These are phyloP conservation scores for Spisula solida DNA, from an alignment of 2,888 invertebrate species.

Conservation along the genomic window DNA sequence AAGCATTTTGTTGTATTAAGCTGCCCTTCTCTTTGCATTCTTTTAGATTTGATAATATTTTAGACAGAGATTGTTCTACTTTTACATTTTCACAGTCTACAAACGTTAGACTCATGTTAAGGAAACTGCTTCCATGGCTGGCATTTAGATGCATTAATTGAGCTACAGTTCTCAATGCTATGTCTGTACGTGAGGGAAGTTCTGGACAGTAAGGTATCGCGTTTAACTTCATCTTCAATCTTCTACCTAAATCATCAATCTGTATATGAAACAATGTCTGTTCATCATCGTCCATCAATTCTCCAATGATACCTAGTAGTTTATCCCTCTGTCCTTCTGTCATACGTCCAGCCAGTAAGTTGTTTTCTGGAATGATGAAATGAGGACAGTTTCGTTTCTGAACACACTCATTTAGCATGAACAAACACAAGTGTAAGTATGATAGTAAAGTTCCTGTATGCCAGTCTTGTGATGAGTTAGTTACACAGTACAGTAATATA, in stretches of 20 bases:
- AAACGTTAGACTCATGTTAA: background rate
- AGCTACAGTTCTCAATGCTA: background rate
- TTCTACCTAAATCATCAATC: slow-evolving; percentile 3
- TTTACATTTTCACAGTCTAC: background rate
- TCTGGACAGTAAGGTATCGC: background rate
- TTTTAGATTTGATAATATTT: background rate
- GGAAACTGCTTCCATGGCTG: too few relatives aligned
- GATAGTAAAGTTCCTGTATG: background rate
- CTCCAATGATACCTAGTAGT: background rate
- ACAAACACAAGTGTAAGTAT: background rate
- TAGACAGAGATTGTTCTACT: background rate
- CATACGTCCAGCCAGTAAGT: background rate
- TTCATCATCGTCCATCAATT: background rate
- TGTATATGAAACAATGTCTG: background rate
- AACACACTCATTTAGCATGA: background rate
- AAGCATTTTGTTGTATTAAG: background rate
- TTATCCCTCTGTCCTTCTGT: background rate
- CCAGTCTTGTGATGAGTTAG: slow-evolving; percentile 8
- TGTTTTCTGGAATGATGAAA: slow-evolving; percentile 17
- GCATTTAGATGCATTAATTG: background rate
- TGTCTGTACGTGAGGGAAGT: background rate
- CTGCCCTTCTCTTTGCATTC: too few relatives aligned
- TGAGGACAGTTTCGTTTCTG: slow-evolving; percentile 17
- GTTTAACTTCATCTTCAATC: background rate
- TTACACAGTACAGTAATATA: background rate